Conservation (phyloP, 2,888 invertebrate genomes). For the Ormyrus rosae region DNA sequence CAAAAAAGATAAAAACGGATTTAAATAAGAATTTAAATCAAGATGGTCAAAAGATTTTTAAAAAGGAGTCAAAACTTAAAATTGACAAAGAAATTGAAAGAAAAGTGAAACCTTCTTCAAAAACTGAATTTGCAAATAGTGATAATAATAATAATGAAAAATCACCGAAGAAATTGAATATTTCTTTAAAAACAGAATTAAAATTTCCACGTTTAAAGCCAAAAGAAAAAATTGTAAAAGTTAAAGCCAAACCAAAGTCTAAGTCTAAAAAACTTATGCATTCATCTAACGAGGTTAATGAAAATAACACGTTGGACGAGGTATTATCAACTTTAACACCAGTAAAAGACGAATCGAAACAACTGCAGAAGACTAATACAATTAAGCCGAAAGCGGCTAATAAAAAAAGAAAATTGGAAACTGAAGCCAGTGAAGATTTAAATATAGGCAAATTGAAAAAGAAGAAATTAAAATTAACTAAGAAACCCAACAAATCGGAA, state of each 20-base stretch:
- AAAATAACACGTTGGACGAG: no score
- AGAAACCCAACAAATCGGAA: not conserved
- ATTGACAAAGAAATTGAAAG: not conserved
- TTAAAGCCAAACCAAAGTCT: no score
- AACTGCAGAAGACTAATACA: no score
- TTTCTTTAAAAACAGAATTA: no score
- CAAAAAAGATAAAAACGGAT: not conserved
- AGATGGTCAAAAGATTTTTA: not conserved
- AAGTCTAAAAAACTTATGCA: no score
- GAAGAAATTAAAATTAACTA: slow-evolving; percentile 7
- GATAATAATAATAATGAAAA: not conserved
- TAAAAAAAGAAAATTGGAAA: slow-evolving; percentile 27
- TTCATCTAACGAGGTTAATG: no score
- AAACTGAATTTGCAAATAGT: not conserved
- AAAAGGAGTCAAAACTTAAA: not conserved
- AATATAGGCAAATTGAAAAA: not conserved
- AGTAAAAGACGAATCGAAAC: no score
- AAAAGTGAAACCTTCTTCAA: not conserved
- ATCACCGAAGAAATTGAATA: no score
- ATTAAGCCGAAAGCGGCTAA: not conserved
- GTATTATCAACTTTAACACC: no score
- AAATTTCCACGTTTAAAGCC: no score
- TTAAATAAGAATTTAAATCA: not conserved
- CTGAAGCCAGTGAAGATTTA: not conserved
- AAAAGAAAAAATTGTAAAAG: no score